Base-by-base conservation (phyloP, 2,113 vertebrate species). In the Larimichthys crocea region DNA sequence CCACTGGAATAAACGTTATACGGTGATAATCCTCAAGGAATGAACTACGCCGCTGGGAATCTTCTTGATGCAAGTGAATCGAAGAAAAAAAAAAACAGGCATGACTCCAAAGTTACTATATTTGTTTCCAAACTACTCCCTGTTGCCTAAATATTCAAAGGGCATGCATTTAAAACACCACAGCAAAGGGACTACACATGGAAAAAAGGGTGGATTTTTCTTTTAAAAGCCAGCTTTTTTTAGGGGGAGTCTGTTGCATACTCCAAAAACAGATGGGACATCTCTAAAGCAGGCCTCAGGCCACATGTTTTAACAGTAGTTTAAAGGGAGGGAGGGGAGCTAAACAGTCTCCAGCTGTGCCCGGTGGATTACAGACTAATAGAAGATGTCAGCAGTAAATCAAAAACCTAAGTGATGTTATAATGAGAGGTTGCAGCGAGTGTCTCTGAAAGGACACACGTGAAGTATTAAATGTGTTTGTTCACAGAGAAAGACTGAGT, bases 261-360 rank as follows among this genome's bases (percentile, higher is more conserved):
- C 80, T 88, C 35, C 69, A 82, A 93, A 93, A 93, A 88, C 92
- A 93, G 92, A 92, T 92, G 93, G 88, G 81, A 63, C 62, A 86
- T 85, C 86, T 87, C 88, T 31, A 61, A 59, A 76, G 77, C 66
- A 63, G 88, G 88, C 91, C 87, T 76, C 20, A 11, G 80, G 88
- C 87, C 68, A 82, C 77, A 84, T 82, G 86, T 73, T 88, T 89
- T 57, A 88, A 76, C 83, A 80, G 80, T 71, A 86, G 86, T 84
- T 86, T 60, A 26, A 26, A 26, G 26, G 26, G 26, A 26, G 1
- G 26, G n/a, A 8, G 31, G 76, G 74, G 70, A 61, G 3, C 81
- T 75, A 79, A 74, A 57, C 86, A 69, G 70, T n/a, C 79, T 89
- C 56, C 86, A 90, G 88, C 86, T 89, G 86, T 85, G 86, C 61